Conservation (phyloP, 2,888 invertebrate species). For the Ennomos quercinarius region DNA sequence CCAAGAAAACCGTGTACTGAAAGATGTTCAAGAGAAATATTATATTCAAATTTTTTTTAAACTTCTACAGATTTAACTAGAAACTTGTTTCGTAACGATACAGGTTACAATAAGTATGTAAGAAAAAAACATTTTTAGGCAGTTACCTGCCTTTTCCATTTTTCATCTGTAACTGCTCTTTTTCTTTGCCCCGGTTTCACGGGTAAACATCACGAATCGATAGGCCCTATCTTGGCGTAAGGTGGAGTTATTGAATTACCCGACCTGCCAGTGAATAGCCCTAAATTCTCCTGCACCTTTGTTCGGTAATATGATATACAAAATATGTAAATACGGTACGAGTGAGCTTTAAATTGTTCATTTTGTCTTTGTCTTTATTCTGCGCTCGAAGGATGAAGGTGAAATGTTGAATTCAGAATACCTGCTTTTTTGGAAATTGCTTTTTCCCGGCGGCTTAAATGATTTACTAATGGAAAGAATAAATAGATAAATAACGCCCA, state of each 20-base stretch:
- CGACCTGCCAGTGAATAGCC: constrained; percentile 49
- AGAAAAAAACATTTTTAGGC: no score
- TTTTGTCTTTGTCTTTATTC: constrained; percentile 6
- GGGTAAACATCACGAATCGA: constrained; percentile 73
- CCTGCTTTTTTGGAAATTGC: no score
- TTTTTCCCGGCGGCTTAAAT: no score
- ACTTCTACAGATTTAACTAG: no score
- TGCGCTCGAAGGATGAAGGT: neutral
- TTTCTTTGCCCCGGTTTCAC: constrained; percentile 44
- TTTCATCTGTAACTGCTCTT: constrained; percentile 28
- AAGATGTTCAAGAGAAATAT: no score
- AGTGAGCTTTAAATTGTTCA: constrained; percentile 7
- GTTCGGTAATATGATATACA: constrained; percentile 20
- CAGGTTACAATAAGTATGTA: no score
- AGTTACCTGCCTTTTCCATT: neutral
- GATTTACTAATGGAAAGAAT: no score
- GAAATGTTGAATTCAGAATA: no score
- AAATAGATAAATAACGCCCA: no score
- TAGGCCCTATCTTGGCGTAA: constrained; percentile 62
- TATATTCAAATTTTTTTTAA: no score
- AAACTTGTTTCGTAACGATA: no score
- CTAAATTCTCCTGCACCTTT: constrained; percentile 36
- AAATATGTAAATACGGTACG: constrained; percentile 25
- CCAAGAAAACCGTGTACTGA: no score
- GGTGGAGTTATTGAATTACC: constrained; percentile 68